phyloP scores from a whole-genome alignment of 2,888 invertebrate species.

The Drosophila borborema region DNA sequence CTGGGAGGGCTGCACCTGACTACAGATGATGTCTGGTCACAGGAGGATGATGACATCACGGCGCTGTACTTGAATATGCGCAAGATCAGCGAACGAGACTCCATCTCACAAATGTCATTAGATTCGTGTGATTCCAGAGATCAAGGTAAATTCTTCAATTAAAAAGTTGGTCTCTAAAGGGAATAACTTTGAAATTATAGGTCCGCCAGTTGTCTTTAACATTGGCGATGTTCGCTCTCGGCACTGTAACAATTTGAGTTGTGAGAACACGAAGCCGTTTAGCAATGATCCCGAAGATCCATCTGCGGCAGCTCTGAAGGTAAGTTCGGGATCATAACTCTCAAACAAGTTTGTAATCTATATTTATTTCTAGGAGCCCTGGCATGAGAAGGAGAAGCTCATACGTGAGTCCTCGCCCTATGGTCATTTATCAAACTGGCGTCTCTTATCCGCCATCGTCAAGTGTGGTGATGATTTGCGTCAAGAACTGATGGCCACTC shows the following conservation, averaged over 20 bases:
- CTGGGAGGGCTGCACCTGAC: conserved; percentile 86
- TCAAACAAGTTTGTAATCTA: not conserved
- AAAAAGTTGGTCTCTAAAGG: not conserved
- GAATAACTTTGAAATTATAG: conserved; percentile 49
- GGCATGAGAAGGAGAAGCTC: conserved; percentile 92
- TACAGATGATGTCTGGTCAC: conserved; percentile 93
- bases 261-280: conserved; percentile 91
- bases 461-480: conserved; percentile 99
- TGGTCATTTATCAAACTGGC: conserved; percentile 96
- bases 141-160: conserved; percentile 74
- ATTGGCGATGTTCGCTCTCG: conserved; percentile 85
- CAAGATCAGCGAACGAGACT: conserved; percentile 90
- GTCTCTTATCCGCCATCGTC: conserved; percentile 97
- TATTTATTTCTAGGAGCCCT: conserved; percentile 88
- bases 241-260: conserved; percentile 86
- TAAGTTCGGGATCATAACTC: conserved; percentile 68
- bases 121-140: conserved; percentile 93
- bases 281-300: conserved; percentile 99
- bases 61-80: conserved; percentile 89
- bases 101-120: conserved; percentile 95
- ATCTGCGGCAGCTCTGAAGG: conserved; percentile 97
- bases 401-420: conserved; percentile 96
- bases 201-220: conserved; percentile 83
- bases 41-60: conserved; percentile 97
- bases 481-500: conserved; percentile 98